A percentile compares a stretch with the other conserved stretches of the same genome.
These are phyloP conservation scores for Sitophilus oryzae DNA, from an alignment of 1,140 invertebrate genomes.

Conservation along the genomic window DNA sequence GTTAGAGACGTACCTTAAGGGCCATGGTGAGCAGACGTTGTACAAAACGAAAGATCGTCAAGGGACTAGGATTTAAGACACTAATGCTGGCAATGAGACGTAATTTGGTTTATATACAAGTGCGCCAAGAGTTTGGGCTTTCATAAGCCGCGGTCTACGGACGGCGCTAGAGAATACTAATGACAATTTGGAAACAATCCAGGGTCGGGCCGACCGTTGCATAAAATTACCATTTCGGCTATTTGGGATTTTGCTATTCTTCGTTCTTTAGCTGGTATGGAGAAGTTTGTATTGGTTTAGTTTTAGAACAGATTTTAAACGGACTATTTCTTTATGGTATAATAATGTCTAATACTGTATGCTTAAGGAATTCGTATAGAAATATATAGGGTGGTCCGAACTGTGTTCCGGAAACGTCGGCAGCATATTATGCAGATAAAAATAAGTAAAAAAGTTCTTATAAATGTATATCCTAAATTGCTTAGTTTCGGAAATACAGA, in stretches of 20 bases:
- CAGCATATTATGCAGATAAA: too few relatives aligned
- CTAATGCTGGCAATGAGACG: background rate
- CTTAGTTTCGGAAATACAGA: too few relatives aligned
- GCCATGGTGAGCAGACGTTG: constrained; percentile 2
- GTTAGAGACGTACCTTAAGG: constrained; percentile 28
- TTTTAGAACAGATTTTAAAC: too few relatives aligned
- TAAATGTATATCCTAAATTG: too few relatives aligned
- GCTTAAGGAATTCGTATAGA: too few relatives aligned
- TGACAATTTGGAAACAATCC: constrained; percentile 12
- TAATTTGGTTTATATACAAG: constrained; percentile 15
- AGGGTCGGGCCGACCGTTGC: background rate
- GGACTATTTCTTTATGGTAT: too few relatives aligned
- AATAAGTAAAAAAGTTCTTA: too few relatives aligned
- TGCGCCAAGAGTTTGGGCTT: constrained; percentile 6
- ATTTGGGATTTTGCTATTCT: background rate
- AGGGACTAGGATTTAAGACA: background rate
- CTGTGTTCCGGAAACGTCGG: too few relatives aligned
- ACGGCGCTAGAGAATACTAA: constrained; percentile 11
- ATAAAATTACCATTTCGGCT: background rate
- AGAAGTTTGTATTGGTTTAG: too few relatives aligned
- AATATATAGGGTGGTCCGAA: too few relatives aligned
- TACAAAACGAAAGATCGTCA: background rate
- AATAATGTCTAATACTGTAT: too few relatives aligned
- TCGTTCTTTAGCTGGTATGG: too few relatives aligned
- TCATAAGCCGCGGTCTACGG: constrained; percentile 1